Evolutionary conservation across 2,113 vertebrate species (phyloP).

Genomic region (Sylvietta virens): DNA sequence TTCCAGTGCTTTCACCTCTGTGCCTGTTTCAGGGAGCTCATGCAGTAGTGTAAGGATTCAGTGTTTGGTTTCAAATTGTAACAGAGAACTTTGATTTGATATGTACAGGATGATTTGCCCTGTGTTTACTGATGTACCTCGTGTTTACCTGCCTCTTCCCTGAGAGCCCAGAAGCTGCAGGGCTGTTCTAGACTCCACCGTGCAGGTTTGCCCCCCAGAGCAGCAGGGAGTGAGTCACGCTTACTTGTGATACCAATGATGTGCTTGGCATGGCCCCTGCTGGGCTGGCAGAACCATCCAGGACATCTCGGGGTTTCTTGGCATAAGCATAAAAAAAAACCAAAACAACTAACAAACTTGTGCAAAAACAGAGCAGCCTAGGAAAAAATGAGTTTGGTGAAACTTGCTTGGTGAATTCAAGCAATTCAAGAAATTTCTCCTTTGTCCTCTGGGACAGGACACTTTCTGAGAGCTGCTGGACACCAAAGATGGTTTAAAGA

Average conservation of each 20-base stretch:
- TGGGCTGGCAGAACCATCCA: background rate
- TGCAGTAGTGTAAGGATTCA: background rate
- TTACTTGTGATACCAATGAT: background rate
- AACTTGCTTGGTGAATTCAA: background rate
- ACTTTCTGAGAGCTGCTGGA: background rate
- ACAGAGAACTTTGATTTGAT: background rate
- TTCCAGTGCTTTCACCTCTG: background rate
- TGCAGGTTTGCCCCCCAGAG: background rate
- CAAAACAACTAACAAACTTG: too few relatives aligned
- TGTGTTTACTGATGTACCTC: background rate
- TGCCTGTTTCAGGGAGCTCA: background rate
- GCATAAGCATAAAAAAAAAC: background rate
- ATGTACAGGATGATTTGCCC: background rate
- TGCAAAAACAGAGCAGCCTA: background rate
- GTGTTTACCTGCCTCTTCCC: background rate
- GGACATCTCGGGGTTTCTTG: background rate
- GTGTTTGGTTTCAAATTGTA: background rate
- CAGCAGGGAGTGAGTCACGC: background rate
- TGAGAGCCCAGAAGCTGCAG: background rate
- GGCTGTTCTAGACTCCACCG: rapidly evolving
- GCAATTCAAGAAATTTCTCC: background rate
- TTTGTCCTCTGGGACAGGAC: background rate
- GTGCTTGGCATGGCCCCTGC: background rate
- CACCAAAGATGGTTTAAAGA: background rate
- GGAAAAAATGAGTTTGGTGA: background rate